Base-by-base conservation (phyloP, 2,888 invertebrate genomes). In the Blomia tropicalis region DNA sequence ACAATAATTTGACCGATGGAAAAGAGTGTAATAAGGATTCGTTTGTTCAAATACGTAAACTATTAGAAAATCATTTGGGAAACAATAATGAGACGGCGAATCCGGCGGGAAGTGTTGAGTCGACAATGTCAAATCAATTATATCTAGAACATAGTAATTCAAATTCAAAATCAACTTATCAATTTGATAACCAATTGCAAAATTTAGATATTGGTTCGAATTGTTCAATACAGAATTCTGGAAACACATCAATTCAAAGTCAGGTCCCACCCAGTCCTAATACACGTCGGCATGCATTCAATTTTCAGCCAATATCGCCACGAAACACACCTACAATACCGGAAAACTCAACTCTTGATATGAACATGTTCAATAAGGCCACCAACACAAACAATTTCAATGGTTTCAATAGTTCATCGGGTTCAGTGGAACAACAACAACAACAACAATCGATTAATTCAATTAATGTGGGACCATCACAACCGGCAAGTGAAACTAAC, bases 241-340 rank as follows among this genome's bases (percentile, higher is more conserved):
- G 54, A n/a, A 53, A 5, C 7, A 11, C 17, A 14, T 53, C 53
- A 27, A 19, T 30, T 60, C n/a, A 43, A 56, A 30, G 66, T 66
- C 68, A 70, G 47, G 81, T 83, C 59, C 83, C 83, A 1, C 82
- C 83, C 66, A 84, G 84, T 75, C 85, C 84, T 11, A 85, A 84
- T 66, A 82, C 84, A 47, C 78, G 83, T 65, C 80, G 84, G 54
- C 82, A 84, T 71, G 83, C 84, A 71, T 88, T 85, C 72, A 86
- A 83, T 73, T 89, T 89, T 71, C 84, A 84, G 31, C 88, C 88
- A 0, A 89, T 89, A 71, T 86, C 87, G 36, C 85, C 85, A 7
- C 82, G 82, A 29, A 68, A 69, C 60, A 69, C 70, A 36, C 69
- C 69, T 23, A 65, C 65, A 27, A 66, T 68, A 31, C 67, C 69